Percentiles rank a stretch among this genome's conserved stretches.
These are phyloP conservation scores for Epinephelus awoara DNA, from an alignment of 2,797 vertebrate genomes.

Conservation along the genomic window DNA sequence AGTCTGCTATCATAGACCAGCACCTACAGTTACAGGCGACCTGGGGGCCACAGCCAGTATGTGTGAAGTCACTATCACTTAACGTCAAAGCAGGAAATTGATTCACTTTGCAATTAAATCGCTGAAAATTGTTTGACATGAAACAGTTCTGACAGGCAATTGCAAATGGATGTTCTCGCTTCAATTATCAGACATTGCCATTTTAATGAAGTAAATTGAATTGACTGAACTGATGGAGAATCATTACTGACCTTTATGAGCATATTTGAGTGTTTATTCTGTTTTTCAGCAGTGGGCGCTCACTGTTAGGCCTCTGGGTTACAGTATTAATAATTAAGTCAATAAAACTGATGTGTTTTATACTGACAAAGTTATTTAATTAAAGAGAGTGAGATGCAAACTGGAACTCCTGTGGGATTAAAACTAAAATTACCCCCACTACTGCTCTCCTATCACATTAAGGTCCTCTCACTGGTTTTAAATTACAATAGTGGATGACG, in stretches of 20 bases:
- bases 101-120: slow-evolving; percentile 67
- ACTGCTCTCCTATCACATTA: slow-evolving; percentile 23
- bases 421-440: slow-evolving; percentile 31
- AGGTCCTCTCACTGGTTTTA: slow-evolving; percentile 41
- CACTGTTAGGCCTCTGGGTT: background rate
- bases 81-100: slow-evolving; percentile 60
- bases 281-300: background rate
- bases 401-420: slow-evolving; percentile 31
- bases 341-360: slow-evolving; percentile 10
- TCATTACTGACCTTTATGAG: slow-evolving; percentile 48
- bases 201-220: slow-evolving; percentile 60
- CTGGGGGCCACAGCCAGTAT: slow-evolving; percentile 21
- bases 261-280: slow-evolving; percentile 17
- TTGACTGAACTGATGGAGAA: slow-evolving; percentile 48
- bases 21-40: slow-evolving; percentile 5
- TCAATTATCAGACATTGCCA: slow-evolving; percentile 53
- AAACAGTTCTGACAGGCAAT: slow-evolving; percentile 68
- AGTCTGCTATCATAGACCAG: background rate
- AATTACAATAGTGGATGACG: slow-evolving; percentile 66
- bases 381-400: slow-evolving; percentile 56
- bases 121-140: slow-evolving; percentile 62
- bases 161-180: slow-evolving; percentile 60
- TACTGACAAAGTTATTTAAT: slow-evolving; percentile 57
- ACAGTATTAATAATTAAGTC: slow-evolving; percentile 27
- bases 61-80: slow-evolving; percentile 59